A percentile compares a stretch with the other conserved stretches of the same genome.
These are phyloP conservation scores for Lagenorhynchus albirostris DNA, from an alignment of 2,113 vertebrate species.

Conservation along the genomic window DNA sequence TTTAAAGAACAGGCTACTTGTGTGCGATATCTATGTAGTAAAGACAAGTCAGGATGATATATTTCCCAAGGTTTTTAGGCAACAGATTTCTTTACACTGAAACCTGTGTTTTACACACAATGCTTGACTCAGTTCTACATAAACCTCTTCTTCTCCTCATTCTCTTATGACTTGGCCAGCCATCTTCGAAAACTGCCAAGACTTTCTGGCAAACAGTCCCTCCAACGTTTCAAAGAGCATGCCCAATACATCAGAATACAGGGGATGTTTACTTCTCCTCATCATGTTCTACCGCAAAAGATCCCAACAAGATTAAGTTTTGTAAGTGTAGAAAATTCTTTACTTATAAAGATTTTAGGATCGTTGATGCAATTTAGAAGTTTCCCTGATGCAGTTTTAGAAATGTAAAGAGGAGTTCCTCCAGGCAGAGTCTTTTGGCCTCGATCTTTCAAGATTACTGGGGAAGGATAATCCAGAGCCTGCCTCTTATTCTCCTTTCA, in stretches of 20 bases:
- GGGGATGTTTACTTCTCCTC: slow-evolving; percentile 69
- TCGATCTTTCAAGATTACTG: not conserved
- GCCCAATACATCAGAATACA: slow-evolving; percentile 71
- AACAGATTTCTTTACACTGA: slow-evolving; percentile 73
- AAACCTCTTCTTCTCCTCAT: slow-evolving; percentile 56
- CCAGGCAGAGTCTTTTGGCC: not conserved
- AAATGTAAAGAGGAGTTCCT: slow-evolving; percentile 48
- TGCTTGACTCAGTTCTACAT: slow-evolving; percentile 38
- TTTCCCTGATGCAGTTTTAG: slow-evolving; percentile 70
- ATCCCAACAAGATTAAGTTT: not conserved
- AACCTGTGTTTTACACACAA: slow-evolving; percentile 47
- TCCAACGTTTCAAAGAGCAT: slow-evolving; percentile 75
- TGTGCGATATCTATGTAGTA: not conserved
- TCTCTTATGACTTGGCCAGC: slow-evolving; percentile 73
- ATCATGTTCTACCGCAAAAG: slow-evolving; percentile 40
- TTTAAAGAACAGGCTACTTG: not conserved
- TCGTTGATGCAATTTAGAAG: not conserved
- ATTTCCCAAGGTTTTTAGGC: slow-evolving; percentile 61
- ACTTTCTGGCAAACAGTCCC: slow-evolving; percentile 65
- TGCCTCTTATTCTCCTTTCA: not conserved
- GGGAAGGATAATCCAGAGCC: not conserved
- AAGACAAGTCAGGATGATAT: slow-evolving; percentile 33
- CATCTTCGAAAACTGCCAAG: slow-evolving; percentile 74
- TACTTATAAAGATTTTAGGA: not conserved
- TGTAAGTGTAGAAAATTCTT: not conserved